phyloP scores from a whole-genome alignment of 2,888 invertebrate genomes.

The Dynastes tityus region DNA sequence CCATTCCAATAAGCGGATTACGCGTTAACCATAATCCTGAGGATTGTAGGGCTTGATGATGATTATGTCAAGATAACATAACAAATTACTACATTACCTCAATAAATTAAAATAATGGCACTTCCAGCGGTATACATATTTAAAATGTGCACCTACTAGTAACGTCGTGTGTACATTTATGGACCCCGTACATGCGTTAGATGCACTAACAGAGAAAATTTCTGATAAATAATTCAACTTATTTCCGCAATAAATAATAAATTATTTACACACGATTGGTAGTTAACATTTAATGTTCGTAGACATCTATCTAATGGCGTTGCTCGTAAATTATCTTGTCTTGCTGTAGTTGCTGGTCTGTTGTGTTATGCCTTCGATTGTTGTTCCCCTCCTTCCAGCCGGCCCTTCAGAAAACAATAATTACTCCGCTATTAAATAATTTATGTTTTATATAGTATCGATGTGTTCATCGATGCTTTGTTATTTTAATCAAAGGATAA shows the following conservation, averaged over 20 bases:
- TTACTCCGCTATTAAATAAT: slow-evolving; percentile 35
- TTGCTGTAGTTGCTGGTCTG: slow-evolving; percentile 20
- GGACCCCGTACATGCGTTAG: neutral
- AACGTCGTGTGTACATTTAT: neutral
- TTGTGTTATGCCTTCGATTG: slow-evolving; percentile 15
- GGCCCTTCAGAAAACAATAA: slow-evolving; percentile 11
- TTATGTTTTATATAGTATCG: slow-evolving; percentile 22
- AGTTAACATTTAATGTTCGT: slow-evolving; percentile 43
- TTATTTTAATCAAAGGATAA: neutral
- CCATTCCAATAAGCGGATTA: too few relatives aligned
- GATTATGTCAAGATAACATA: too few relatives aligned
- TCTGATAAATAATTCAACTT: slow-evolving; percentile 37
- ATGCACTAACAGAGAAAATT: slow-evolving; percentile 18
- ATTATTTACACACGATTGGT: slow-evolving; percentile 42
- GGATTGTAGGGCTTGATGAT: too few relatives aligned
- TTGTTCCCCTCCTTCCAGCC: neutral
- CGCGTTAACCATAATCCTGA: too few relatives aligned
- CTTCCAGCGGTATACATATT: too few relatives aligned
- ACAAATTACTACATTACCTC: too few relatives aligned
- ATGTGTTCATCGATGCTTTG: neutral
- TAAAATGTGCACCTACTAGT: slow-evolving; percentile 12
- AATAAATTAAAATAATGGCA: too few relatives aligned
- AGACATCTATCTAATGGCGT: slow-evolving; percentile 44
- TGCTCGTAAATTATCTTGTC: slow-evolving; percentile 40
- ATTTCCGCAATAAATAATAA: slow-evolving; percentile 45